These are phyloP conservation scores for Graptemys geographica DNA, from an alignment of 2,797 vertebrate species.

Conservation along the genomic window DNA sequence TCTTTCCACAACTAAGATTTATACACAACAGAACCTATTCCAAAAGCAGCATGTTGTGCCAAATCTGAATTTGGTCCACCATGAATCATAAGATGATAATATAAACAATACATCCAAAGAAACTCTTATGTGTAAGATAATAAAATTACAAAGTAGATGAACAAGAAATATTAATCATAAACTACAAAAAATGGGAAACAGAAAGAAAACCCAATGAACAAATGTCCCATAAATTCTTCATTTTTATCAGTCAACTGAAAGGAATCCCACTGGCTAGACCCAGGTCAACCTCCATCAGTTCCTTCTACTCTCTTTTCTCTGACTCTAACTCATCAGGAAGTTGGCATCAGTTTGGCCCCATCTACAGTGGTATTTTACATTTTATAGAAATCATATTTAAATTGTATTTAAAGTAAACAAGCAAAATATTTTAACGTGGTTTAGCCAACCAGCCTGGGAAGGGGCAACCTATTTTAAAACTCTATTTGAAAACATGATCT, in stretches of 20 bases:
- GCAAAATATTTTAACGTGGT: neutral
- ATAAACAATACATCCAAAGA: neutral
- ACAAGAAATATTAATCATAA: neutral
- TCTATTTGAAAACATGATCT: neutral
- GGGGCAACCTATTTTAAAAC: too few relatives aligned
- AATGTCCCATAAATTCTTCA: neutral
- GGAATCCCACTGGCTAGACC: neutral
- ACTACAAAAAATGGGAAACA: neutral
- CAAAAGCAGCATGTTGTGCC: neutral
- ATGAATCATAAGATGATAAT: neutral
- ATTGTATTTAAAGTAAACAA: neutral
- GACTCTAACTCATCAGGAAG: neutral
- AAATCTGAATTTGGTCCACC: neutral
- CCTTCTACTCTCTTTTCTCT: neutral
- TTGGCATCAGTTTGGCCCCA: neutral
- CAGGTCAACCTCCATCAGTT: neutral
- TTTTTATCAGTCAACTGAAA: neutral
- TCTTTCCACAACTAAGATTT: neutral
- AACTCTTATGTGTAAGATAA: neutral
- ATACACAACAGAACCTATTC: neutral
- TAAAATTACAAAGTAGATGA: neutral
- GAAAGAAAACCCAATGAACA: neutral
- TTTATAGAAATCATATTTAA: neutral
- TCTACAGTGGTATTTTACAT: neutral
- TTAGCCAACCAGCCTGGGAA: neutral